Conservation (phyloP, 2,888 invertebrate genomes). For the Adelognathus sp. region DNA sequence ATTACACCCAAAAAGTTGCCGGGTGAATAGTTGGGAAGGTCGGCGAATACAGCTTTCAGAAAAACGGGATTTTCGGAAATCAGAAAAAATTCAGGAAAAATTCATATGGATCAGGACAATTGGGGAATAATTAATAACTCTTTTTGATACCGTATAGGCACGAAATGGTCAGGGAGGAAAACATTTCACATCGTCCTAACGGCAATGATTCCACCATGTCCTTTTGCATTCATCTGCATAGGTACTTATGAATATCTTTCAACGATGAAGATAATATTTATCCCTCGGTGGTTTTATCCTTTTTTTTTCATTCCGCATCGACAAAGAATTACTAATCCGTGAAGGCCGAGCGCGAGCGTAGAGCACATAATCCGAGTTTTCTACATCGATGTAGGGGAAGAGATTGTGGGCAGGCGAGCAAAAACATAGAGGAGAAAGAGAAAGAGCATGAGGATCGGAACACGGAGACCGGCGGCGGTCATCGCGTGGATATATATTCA, state of each 20-base stretch:
- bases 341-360: constrained; percentile 40
- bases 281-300: not conserved
- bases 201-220: constrained; percentile 11
- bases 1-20: too few species aligned
- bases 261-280: not conserved
- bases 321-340: constrained; percentile 40
- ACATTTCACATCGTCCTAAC: too few species aligned
- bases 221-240: not conserved
- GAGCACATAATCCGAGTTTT: constrained; percentile 49
- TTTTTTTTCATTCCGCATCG: constrained; percentile 26
- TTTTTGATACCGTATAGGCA: too few species aligned
- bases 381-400: constrained; percentile 49
- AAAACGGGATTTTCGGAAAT: too few species aligned
- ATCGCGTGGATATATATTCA: constrained; percentile 45
- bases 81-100: too few species aligned
- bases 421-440: not conserved
- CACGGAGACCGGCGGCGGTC: constrained; percentile 35
- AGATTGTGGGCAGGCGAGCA: constrained; percentile 48
- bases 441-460: constrained; percentile 24
- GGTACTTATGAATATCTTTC: constrained; percentile 11
- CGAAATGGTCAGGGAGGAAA: too few species aligned
- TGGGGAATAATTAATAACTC: too few species aligned
- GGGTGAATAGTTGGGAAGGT: too few species aligned
- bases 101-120: too few species aligned
- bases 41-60: too few species aligned